phyloP scores from a whole-genome alignment of 2,888 invertebrate species.

The Spisula solida region DNA sequence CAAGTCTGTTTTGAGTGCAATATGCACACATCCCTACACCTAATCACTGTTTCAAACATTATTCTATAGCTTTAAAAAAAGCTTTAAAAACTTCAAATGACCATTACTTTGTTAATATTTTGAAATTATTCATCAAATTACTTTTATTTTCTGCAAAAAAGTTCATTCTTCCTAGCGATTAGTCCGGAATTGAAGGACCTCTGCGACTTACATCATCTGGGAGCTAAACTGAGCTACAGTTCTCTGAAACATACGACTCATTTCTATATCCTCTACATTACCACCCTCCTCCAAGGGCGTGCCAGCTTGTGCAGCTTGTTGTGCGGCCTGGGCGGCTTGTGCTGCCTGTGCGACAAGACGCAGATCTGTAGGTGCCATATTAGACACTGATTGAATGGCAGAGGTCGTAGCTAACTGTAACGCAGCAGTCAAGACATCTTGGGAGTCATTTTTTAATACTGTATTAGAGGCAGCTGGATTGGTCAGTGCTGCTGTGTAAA shows the following conservation, averaged over 20 bases:
- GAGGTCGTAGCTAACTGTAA: not conserved
- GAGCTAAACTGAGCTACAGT: constrained; percentile 31
- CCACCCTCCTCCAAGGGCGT: not conserved
- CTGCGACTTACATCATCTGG: constrained; percentile 9
- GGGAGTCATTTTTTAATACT: not conserved
- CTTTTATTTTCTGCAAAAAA: too few species aligned
- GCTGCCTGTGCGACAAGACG: not conserved
- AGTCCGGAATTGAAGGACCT: too few species aligned
- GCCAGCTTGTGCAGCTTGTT: not conserved
- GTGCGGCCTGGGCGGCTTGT: too few species aligned
- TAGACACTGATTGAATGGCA: not conserved
- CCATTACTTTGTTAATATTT: too few species aligned
- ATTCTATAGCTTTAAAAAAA: too few species aligned
- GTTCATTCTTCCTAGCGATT: too few species aligned
- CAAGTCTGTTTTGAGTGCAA: too few species aligned
- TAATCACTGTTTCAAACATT: too few species aligned
- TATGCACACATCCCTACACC: too few species aligned
- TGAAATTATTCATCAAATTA: too few species aligned
- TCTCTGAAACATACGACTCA: constrained; percentile 42
- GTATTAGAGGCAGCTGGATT: not conserved
- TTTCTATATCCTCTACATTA: constrained; percentile 32
- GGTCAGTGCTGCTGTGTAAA: not conserved
- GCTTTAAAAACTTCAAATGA: too few species aligned
- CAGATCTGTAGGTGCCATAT: not conserved
- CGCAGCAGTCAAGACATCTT: not conserved